Conservation (phyloP, 2,113 vertebrate genomes). For the Motacilla tschutschensis region DNA sequence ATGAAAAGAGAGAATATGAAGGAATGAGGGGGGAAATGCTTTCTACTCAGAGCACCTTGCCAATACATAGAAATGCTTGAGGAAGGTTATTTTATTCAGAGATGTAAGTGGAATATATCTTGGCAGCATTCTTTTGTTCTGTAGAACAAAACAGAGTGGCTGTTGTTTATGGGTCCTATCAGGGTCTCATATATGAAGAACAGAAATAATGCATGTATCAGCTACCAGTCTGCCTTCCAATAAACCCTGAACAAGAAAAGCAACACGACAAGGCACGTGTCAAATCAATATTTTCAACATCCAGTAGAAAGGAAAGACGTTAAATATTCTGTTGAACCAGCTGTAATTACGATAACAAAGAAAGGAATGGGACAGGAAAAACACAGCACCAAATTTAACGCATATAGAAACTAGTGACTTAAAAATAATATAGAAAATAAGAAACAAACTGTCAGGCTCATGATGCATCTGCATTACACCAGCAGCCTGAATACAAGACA, state of each 20-base stretch:
- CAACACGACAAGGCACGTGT: not conserved
- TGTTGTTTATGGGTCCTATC: not conserved
- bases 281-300: not conserved
- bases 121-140: not conserved
- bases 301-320: not conserved
- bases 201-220: not conserved
- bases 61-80: not conserved
- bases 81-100: not conserved
- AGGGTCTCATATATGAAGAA: not conserved
- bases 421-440: not conserved
- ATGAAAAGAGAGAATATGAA: not conserved
- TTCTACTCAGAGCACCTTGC: not conserved
- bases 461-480: not conserved
- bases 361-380: not conserved
- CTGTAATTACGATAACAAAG: not conserved
- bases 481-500: not conserved
- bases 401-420: not conserved
- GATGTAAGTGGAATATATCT: not conserved
- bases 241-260: not conserved
- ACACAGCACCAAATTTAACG: not conserved
- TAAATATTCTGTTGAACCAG: not conserved
- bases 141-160: not conserved
- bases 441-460: not conserved
- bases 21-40: not conserved
- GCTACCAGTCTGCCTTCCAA: not conserved